Evolutionary conservation across 2,888 invertebrate species (phyloP).

Genomic region (Lycaena phlaeas): DNA sequence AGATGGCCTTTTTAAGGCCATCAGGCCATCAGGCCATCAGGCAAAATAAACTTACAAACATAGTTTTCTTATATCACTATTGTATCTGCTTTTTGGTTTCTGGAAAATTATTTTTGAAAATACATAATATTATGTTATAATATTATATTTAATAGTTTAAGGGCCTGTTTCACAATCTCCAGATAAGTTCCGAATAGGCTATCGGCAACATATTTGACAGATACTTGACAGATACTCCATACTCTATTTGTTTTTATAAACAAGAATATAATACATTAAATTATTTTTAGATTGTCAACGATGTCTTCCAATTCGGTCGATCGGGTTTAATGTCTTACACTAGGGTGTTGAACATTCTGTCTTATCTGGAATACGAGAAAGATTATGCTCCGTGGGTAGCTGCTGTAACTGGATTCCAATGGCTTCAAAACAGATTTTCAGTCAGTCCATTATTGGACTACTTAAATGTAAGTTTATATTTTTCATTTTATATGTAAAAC

Average conservation of each 20-base stretch:
- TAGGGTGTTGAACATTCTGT: conserved; percentile 75
- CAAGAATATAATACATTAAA: neutral
- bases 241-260: neutral
- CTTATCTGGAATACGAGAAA: conserved; percentile 78
- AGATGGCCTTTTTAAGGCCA: too few relatives aligned
- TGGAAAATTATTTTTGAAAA: too few relatives aligned
- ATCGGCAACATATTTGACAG: too few relatives aligned
- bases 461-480: conserved; percentile 32
- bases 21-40: too few relatives aligned
- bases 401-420: conserved; percentile 71
- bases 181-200: too few relatives aligned
- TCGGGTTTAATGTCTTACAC: conserved; percentile 73
- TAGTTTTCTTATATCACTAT: too few relatives aligned
- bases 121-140: too few relatives aligned
- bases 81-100: too few relatives aligned
- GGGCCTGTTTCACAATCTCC: too few relatives aligned
- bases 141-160: too few relatives aligned
- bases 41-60: too few relatives aligned
- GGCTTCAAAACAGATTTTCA: conserved; percentile 53
- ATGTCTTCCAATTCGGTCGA: conserved; percentile 81
- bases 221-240: too few relatives aligned
- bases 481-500: neutral
- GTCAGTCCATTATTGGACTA: conserved; percentile 25
- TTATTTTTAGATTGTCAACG: conserved; percentile 76
- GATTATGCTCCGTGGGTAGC: conserved; percentile 86